Conservation (phyloP, 2,113 vertebrate genomes). For the Leucoraja erinaceus region DNA sequence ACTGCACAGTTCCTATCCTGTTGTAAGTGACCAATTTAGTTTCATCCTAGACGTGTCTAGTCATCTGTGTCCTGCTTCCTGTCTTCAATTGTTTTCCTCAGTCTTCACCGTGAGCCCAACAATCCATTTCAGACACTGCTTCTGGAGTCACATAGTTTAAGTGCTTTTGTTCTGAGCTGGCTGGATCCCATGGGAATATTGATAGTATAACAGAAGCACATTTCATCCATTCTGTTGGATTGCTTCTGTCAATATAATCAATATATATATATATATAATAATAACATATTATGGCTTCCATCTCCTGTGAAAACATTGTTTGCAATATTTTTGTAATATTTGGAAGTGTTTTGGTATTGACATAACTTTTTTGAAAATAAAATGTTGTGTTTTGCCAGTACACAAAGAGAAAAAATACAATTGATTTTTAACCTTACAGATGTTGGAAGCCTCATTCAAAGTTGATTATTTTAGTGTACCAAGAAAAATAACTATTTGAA, state of each 20-base stretch:
- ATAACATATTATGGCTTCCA: not conserved
- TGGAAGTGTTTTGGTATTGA: not conserved
- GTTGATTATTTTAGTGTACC: not conserved
- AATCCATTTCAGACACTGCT: constrained; percentile 43
- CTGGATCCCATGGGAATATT: constrained; percentile 41
- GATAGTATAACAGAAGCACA: constrained; percentile 44
- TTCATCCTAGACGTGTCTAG: constrained; percentile 44
- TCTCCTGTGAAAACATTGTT: not conserved
- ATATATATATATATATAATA: constrained; percentile 44
- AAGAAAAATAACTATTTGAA: not conserved
- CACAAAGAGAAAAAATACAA: not conserved
- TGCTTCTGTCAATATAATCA: constrained; percentile 48
- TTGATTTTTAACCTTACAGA: not conserved
- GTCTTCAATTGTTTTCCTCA: constrained; percentile 51
- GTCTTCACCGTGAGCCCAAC: constrained; percentile 41
- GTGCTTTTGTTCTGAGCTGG: constrained; percentile 42
- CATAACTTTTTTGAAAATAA: not conserved
- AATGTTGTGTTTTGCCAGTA: not conserved
- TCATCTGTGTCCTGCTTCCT: constrained; percentile 54
- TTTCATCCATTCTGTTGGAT: constrained; percentile 45
- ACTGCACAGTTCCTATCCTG: constrained; percentile 48
- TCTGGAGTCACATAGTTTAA: constrained; percentile 46
- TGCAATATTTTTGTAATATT: no score
- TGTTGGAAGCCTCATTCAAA: not conserved
- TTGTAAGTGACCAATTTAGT: constrained; percentile 47